These are phyloP conservation scores for Archaeoteleia sp. DNA, from an alignment of 2,888 invertebrate genomes.

Conservation along the genomic window DNA sequence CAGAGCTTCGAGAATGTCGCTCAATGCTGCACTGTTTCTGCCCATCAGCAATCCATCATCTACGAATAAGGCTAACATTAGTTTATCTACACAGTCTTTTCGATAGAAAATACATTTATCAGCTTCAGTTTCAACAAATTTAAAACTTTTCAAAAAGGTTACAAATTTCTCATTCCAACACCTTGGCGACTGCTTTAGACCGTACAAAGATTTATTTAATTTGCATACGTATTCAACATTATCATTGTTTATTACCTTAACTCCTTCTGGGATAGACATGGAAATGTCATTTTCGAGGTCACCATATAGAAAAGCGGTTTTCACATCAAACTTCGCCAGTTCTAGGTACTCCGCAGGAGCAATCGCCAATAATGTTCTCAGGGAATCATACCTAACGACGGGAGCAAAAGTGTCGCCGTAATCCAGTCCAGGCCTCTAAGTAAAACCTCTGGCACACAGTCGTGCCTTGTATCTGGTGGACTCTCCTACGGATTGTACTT, in stretches of 20 bases:
- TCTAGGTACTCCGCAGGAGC: no score
- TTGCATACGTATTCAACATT: slow-evolving; percentile 51
- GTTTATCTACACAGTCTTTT: slow-evolving; percentile 14
- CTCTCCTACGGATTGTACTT: slow-evolving; percentile 19
- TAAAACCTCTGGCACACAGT: slow-evolving; percentile 48
- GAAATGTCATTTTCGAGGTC: slow-evolving; percentile 20
- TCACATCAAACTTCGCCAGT: slow-evolving; percentile 45
- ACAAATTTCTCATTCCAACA: slow-evolving; percentile 56
- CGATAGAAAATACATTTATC: slow-evolving; percentile 56
- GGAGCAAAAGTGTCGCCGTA: no score
- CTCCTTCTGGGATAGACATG: slow-evolving; percentile 11
- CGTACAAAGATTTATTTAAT: slow-evolving; percentile 58
- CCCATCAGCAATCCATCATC: slow-evolving; percentile 40
- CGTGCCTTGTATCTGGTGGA: slow-evolving; percentile 41
- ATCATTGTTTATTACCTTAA: slow-evolving; percentile 20
- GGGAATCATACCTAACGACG: no score
- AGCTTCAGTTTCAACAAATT: slow-evolving; percentile 45
- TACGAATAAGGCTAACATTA: slow-evolving; percentile 44
- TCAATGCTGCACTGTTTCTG: slow-evolving; percentile 2
- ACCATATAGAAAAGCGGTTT: slow-evolving; percentile 45
- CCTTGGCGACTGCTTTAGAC: slow-evolving; percentile 59
- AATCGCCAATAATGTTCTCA: no score
- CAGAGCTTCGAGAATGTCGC: slow-evolving; percentile 13
- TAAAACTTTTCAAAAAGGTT: slow-evolving; percentile 44
- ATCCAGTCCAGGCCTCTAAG: no score